Evolutionary conservation across 2,797 vertebrate genomes (phyloP).

Genomic region (Coregonus suidteri): DNA sequence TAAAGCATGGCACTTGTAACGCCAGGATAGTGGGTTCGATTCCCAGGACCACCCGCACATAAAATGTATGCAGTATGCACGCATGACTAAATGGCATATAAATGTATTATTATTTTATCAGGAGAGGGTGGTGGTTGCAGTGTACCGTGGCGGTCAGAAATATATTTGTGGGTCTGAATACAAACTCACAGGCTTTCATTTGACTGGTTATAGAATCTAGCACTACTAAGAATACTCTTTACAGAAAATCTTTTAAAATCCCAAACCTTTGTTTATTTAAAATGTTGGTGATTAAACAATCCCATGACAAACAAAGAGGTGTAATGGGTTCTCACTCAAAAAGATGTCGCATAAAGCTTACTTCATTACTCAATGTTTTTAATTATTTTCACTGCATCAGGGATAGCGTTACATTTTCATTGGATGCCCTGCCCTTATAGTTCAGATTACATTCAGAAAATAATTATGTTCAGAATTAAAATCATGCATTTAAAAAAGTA

Average conservation of each 20-base stretch:
- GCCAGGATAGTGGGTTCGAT: too few relatives aligned
- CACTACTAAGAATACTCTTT: neutral
- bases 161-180: conserved; percentile 31
- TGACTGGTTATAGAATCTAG: neutral
- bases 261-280: neutral
- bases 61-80: too few relatives aligned
- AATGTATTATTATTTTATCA: too few relatives aligned
- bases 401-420: neutral
- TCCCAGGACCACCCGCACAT: too few relatives aligned
- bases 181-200: conserved; percentile 29
- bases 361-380: too few relatives aligned
- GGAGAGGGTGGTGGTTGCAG: conserved; percentile 35
- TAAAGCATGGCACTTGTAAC: too few relatives aligned
- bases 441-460: neutral
- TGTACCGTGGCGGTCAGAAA: conserved; percentile 21
- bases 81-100: too few relatives aligned
- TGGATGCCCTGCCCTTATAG: neutral
- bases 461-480: neutral
- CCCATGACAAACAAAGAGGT: neutral
- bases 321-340: too few relatives aligned
- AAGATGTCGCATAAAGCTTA: too few relatives aligned
- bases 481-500: neutral
- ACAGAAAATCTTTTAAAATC: neutral
- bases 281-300: neutral
- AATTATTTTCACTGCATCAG: too few relatives aligned